phyloP scores from a whole-genome alignment of 2,113 vertebrate species.

The Cichladusa arquata region DNA sequence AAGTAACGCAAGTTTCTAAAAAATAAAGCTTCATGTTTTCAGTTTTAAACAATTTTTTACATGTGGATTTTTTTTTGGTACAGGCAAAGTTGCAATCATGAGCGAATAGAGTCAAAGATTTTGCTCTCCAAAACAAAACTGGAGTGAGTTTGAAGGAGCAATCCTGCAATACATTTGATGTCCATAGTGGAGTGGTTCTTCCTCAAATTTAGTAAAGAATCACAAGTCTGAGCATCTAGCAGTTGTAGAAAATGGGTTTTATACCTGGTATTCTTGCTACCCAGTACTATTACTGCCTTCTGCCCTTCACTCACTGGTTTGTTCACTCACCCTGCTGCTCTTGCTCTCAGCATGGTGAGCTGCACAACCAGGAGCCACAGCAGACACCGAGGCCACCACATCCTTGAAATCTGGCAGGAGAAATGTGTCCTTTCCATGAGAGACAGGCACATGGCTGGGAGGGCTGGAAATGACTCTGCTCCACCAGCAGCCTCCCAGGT shows the following conservation, averaged over 20 bases:
- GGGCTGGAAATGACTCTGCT: not conserved
- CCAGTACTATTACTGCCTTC: not conserved
- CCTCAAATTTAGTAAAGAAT: not conserved
- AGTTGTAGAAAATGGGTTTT: not conserved
- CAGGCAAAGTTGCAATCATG: not conserved
- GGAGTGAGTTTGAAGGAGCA: not conserved
- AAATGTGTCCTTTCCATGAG: not conserved
- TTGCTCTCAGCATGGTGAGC: not conserved
- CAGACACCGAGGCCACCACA: not conserved
- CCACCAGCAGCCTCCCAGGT: not conserved
- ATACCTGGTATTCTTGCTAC: not conserved
- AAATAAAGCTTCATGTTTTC: not conserved
- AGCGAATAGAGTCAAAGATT: not conserved
- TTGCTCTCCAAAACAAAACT: not conserved
- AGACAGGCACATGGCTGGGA: not conserved
- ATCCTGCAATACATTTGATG: not conserved
- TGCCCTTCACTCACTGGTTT: not conserved
- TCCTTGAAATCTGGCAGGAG: not conserved
- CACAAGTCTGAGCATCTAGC: not conserved
- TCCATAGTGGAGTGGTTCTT: not conserved
- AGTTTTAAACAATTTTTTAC: not conserved
- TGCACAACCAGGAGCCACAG: not conserved
- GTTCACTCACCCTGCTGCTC: not conserved
- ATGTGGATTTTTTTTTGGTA: not conserved
- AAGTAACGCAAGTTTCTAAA: not conserved